Conservation (phyloP, 2,797 vertebrate genomes). For the Fistularia commersonii region DNA sequence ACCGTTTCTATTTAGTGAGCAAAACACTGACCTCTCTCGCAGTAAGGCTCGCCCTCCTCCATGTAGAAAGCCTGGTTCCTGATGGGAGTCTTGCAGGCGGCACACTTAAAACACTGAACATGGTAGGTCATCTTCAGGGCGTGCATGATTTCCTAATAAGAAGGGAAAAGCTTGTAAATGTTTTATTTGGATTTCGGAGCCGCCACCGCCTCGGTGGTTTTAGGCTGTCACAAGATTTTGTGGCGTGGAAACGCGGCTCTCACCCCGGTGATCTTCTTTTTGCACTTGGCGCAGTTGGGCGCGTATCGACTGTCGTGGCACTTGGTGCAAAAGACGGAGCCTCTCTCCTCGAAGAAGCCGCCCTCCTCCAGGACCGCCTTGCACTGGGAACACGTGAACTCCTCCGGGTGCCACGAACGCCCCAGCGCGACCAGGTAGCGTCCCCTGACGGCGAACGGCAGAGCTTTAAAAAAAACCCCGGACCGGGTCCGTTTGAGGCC, state of each 20-base stretch:
- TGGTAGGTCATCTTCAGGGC: conserved; percentile 99
- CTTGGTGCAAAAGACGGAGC: conserved; percentile 90
- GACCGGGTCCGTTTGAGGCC: too few relatives aligned
- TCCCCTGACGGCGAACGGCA: conserved; percentile 73
- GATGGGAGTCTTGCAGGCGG: conserved; percentile 91
- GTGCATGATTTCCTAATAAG: conserved; percentile 94
- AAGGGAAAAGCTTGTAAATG: conserved; percentile 4
- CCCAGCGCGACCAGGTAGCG: conserved; percentile 94
- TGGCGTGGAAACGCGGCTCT: conserved; percentile 26
- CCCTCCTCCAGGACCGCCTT: conserved; percentile 90
- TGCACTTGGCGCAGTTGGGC: conserved; percentile 95
- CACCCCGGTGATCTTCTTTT: conserved; percentile 95
- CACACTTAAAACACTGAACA: conserved; percentile 92
- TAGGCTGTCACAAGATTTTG: background rate
- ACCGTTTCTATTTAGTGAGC: background rate
- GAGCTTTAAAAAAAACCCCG: conserved; percentile 2
- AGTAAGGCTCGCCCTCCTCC: conserved; percentile 97
- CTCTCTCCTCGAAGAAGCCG: conserved; percentile 96
- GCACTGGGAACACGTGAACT: conserved; percentile 94
- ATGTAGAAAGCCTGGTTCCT: conserved; percentile 98
- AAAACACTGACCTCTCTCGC: conserved; percentile 84
- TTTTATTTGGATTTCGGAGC: conserved; percentile 2
- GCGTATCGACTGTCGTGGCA: conserved; percentile 92
- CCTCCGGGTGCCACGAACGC: conserved; percentile 95
- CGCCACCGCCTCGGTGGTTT: background rate